phyloP scores from a whole-genome alignment of 2,888 invertebrate genomes.

The Cephonodes hylas region DNA sequence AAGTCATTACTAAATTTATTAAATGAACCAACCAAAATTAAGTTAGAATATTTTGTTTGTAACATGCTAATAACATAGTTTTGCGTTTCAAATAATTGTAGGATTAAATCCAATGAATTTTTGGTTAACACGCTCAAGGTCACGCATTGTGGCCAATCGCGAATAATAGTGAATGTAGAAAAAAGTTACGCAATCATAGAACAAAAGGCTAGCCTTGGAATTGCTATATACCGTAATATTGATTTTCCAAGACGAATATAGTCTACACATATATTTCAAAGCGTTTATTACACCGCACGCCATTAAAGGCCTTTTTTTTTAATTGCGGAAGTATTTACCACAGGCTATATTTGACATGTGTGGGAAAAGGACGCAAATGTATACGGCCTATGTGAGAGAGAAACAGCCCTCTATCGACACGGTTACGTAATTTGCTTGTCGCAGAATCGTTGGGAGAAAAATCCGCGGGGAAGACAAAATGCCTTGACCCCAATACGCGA shows the following conservation, averaged over 20 bases:
- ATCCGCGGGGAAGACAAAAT: conserved; percentile 23
- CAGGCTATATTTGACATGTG: not conserved
- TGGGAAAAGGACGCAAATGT: conserved; percentile 5
- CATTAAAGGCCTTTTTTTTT: not conserved
- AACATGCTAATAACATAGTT: too few relatives aligned
- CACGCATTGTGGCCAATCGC: too few relatives aligned
- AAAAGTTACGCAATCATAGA: not conserved
- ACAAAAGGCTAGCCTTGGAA: not conserved
- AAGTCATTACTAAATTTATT: too few relatives aligned
- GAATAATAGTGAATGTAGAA: too few relatives aligned
- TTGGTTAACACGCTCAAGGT: too few relatives aligned
- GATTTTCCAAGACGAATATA: not conserved
- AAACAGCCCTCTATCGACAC: conserved; percentile 4
- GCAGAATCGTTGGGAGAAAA: conserved; percentile 22
- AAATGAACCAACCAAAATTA: too few relatives aligned
- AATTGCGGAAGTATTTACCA: not conserved
- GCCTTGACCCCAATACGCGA: conserved; percentile 8
- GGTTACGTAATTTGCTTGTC: conserved; percentile 13
- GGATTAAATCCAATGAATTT: too few relatives aligned
- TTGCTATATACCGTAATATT: not conserved
- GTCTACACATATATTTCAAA: conserved; percentile 2
- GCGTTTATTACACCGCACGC: not conserved
- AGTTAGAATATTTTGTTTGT: too few relatives aligned
- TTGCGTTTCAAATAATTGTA: too few relatives aligned
- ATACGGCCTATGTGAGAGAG: not conserved